Percentiles rank a stretch among this genome's conserved stretches.
phyloP scores from a whole-genome alignment of 1,140 invertebrate genomes.

The Drosophila rhopaloa region DNA sequence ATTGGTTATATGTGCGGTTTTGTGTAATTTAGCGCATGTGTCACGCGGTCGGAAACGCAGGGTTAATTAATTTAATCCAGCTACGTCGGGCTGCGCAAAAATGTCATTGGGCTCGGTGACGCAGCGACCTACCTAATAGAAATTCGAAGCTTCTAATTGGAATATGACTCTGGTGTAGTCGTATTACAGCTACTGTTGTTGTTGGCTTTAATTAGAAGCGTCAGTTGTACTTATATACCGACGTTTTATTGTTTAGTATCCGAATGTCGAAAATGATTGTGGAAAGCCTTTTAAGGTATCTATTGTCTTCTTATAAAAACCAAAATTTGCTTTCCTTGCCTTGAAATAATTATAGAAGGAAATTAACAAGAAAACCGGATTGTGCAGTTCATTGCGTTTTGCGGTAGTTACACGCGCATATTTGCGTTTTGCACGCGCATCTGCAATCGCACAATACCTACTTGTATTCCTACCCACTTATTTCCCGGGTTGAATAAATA shows the following conservation, averaged over 20 bases:
- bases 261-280: slow-evolving; percentile 50
- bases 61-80: slow-evolving; percentile 82
- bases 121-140: slow-evolving; percentile 76
- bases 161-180: slow-evolving; percentile 48
- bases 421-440: slow-evolving; percentile 59
- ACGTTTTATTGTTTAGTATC: slow-evolving; percentile 20
- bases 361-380: slow-evolving; percentile 21
- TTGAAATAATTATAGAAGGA: slow-evolving; percentile 47
- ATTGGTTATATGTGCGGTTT: slow-evolving; percentile 26
- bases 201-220: slow-evolving; percentile 61
- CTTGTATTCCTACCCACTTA: neutral
- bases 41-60: slow-evolving; percentile 60
- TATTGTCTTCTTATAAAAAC: slow-evolving; percentile 26
- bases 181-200: slow-evolving; percentile 38
- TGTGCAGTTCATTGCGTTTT: slow-evolving; percentile 17
- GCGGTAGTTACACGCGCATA: slow-evolving; percentile 48
- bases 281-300: slow-evolving; percentile 22
- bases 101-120: slow-evolving; percentile 73
- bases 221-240: slow-evolving; percentile 24
- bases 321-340: slow-evolving; percentile 11
- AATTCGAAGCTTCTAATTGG: slow-evolving; percentile 78
- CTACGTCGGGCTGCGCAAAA: slow-evolving; percentile 71
- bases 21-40: slow-evolving; percentile 59
- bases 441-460: slow-evolving; percentile 7
- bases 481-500: slow-evolving; percentile 23